phyloP scores from a whole-genome alignment of 2,888 invertebrate species.

The Pantelozetes paolii region DNA sequence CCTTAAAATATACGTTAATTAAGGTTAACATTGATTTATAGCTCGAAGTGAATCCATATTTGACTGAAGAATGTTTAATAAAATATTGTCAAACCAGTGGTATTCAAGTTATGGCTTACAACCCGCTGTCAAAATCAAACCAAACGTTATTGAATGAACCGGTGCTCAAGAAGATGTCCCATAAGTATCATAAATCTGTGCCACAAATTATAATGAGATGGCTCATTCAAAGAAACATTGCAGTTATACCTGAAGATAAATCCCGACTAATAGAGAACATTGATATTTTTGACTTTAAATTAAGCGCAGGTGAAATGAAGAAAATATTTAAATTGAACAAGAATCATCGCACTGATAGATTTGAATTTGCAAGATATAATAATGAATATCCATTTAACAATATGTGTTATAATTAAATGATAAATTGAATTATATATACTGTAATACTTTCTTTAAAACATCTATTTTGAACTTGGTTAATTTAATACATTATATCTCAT shows the following conservation, averaged over 20 bases:
- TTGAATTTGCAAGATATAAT: neutral
- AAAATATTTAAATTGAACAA: neutral
- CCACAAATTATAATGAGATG: neutral
- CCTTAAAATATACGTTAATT: no score
- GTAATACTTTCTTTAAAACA: neutral
- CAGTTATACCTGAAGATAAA: neutral
- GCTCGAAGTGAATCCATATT: neutral
- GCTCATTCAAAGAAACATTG: neutral
- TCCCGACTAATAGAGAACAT: neutral
- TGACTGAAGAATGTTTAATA: conserved; percentile 76
- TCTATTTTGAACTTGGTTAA: no score
- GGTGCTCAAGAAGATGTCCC: neutral
- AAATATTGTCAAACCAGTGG: conserved; percentile 89
- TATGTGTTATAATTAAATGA: neutral
- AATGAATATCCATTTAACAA: neutral
- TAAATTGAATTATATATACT: neutral
- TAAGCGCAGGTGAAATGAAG: neutral
- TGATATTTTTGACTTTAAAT: neutral
- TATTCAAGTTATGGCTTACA: neutral
- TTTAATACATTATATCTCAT: no score
- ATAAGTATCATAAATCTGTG: neutral
- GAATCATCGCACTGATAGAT: neutral
- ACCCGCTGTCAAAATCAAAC: neutral
- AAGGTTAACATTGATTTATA: neutral
- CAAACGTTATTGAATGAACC: neutral